Evolutionary conservation across 2,113 vertebrate genomes (phyloP).

Genomic region (Oplegnathus fasciatus): DNA sequence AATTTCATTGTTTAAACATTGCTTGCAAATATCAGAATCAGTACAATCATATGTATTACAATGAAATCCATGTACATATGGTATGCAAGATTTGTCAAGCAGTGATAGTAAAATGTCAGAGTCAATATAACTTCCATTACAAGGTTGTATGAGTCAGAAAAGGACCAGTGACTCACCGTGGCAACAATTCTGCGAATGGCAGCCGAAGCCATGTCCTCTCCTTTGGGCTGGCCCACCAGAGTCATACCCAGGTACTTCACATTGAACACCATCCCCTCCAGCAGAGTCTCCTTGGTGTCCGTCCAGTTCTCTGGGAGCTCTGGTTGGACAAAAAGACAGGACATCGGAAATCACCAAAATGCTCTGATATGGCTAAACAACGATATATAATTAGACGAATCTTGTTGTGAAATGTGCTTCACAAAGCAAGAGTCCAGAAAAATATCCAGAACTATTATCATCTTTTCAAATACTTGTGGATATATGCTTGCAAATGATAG

Average conservation of each 20-base stretch:
- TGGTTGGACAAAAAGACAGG: conserved; percentile 66
- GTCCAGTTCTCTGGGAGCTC: conserved; percentile 92
- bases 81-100: not conserved
- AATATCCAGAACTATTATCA: not conserved
- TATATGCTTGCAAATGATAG: not conserved
- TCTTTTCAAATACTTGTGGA: not conserved
- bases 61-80: too few relatives aligned
- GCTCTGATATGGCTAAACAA: not conserved
- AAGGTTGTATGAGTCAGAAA: conserved; percentile 1
- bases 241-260: conserved; percentile 95
- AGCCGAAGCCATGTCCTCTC: conserved; percentile 92
- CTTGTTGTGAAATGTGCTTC: not conserved
- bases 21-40: not conserved
- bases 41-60: not conserved
- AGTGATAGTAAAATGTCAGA: not conserved
- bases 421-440: not conserved
- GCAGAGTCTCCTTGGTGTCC: conserved; percentile 90
- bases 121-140: not conserved
- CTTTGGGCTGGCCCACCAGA: conserved; percentile 92
- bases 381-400: not conserved
- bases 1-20: not conserved
- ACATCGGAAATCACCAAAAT: not conserved
- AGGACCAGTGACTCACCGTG: conserved; percentile 80
- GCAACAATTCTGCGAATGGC: conserved; percentile 91
- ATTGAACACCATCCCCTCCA: conserved; percentile 93